Base-by-base conservation (phyloP, 2,797 vertebrate species). In the Poecilia velifera region DNA sequence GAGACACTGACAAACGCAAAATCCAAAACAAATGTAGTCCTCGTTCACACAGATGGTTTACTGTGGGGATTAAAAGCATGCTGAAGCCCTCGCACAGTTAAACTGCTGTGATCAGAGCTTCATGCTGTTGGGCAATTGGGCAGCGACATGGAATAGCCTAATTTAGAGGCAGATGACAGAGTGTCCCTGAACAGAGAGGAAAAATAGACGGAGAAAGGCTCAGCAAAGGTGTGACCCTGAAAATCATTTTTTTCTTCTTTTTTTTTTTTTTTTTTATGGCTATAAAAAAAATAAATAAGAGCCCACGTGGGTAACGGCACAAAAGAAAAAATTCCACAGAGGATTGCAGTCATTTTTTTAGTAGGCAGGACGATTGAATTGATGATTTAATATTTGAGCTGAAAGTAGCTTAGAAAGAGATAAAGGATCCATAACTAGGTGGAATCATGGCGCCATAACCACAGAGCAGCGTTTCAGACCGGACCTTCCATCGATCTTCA, bases 111-210 rank as follows among this genome's bases (percentile, higher is more conserved):
- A 81, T 78, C 88, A 72, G 80, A 85, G 86, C 76, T 81, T 89
- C 74, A 64, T 74, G 90, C 91, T 90, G 71, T 74, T 89, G 87
- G 92, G 89, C 87, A 90, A 90, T 92, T 93, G 91, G 90, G 90
- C 91, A 91, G 81, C 72, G 79, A 78, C 86, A 89, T 90, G 86
- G 88, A 90, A 92, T 82, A 89, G 84, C 87, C 90, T 74, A 88
- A 93, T 92, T 91, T 88, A 81, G 85, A 89, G 83, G 78, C 89
- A 82, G 85, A 86, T 87, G 89, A 89, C 89, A 88, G 74, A 76
- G 83, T 72, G 84, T 82, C 86, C 82, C 85, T 76, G 81, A 87
- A 83, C 74, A 83, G 74, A 74, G 45, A 72, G 49, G 76, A 78
- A 68, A 84, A 66, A 34, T n/a, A 47, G 41, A n/a, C 28, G 31